Evolutionary conservation across 30 jellyfish, hydroid and myxozoan species (phyloP), one percentile per base, ranked within the genome.

Genomic region (Catostylus mosaicus): DNA sequence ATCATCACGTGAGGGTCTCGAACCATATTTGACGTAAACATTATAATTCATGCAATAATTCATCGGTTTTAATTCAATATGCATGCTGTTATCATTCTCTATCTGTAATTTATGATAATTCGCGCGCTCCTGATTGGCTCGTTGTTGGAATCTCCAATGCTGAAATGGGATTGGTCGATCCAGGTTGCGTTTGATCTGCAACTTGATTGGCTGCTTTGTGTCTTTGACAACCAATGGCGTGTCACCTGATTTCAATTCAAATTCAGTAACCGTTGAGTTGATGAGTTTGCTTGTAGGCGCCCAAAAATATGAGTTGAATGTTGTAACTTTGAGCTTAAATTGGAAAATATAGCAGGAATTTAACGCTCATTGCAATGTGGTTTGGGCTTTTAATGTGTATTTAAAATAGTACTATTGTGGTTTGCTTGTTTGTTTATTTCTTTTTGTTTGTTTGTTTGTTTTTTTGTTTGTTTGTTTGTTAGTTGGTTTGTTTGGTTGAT

Each of bases 301-400:
- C 90, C 90, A 80, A 61, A 80, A 80, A 50, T 65, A 80, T 52
- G 63, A n/a, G 32, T 80, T 80, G 83, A 66, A 80, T n/a, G 83
- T 66, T 19, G 90, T 47, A 37, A 51, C 76, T 67, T 80, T 68
- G 67, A 80, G 51, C 90, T 80, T n/a, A 7, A 48, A 38, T 69
- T 69, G 29, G n/a, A 69, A 30, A 67, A 30, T n/a, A 46, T 11
- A 40, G 12, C 18, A 9, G 24, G 3, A 48, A 48, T 6, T n/a
- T n/a, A n/a, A n/a, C n/a, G n/a, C n/a, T n/a, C n/a, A n/a, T n/a
- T n/a, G n/a, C n/a, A n/a, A n/a, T n/a, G n/a, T n/a, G n/a, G n/a
- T n/a, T n/a, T n/a, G n/a, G n/a, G n/a, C n/a, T n/a, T n/a, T n/a
- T n/a, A n/a, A n/a, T n/a, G n/a, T n/a, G n/a, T n/a, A n/a, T n/a